Conservation (phyloP, 2,888 invertebrate species). For the Bugula neritina region DNA sequence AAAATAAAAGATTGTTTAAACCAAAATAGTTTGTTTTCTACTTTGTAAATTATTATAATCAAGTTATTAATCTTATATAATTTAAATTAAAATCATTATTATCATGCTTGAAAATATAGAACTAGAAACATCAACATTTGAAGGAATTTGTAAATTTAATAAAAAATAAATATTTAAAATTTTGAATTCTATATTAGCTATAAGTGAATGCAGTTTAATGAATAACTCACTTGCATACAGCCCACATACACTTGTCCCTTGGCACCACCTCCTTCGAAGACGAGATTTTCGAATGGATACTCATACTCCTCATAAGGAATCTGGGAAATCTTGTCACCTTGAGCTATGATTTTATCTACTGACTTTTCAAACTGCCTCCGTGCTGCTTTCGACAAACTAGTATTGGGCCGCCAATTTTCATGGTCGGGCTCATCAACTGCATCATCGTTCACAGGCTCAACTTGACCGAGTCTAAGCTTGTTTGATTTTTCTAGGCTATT, state of each 20-base stretch:
- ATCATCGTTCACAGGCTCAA: background rate
- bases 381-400: background rate
- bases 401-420: background rate
- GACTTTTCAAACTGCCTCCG: background rate
- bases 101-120: no score
- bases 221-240: constrained; percentile 29
- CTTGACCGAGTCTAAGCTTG: background rate
- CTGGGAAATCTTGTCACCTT: background rate
- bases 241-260: constrained; percentile 31
- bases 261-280: constrained; percentile 31
- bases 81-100: no score
- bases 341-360: background rate
- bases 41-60: no score
- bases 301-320: constrained; percentile 25
- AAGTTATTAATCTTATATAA: no score
- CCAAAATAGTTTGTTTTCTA: no score
- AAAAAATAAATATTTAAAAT: no score
- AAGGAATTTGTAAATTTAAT: no score
- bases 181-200: no score
- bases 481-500: background rate
- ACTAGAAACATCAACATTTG: no score
- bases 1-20: no score
- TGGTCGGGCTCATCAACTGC: background rate
- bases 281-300: constrained; percentile 30
- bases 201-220: no score